phyloP scores from a whole-genome alignment of 2,888 invertebrate species.

The Lithophane semibrunnea region DNA sequence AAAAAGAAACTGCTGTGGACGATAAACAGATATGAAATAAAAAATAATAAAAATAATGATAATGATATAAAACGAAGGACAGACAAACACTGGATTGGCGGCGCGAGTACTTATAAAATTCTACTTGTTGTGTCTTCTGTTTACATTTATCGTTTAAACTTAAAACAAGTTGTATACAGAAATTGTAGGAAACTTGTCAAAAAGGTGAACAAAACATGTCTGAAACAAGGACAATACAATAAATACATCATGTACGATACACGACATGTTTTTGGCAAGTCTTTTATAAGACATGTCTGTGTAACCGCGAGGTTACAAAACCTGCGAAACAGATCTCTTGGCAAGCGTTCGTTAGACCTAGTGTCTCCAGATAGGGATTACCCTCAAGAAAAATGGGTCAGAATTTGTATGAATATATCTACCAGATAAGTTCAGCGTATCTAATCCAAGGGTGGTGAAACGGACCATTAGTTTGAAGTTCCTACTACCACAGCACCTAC shows the following conservation, averaged over 20 bases:
- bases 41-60: conserved; percentile 45
- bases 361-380: background rate
- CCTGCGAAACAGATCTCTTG: background rate
- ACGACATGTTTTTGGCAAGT: background rate
- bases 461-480: background rate
- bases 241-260: background rate
- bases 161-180: background rate
- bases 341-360: background rate
- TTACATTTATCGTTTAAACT: background rate
- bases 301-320: background rate
- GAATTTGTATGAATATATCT: background rate
- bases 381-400: background rate
- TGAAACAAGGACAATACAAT: background rate
- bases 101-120: conserved; percentile 39
- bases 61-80: conserved; percentile 29
- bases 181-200: background rate
- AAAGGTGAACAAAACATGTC: background rate
- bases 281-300: background rate
- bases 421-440: background rate
- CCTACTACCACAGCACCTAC: conserved; percentile 13
- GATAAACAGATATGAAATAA: conserved; percentile 31
- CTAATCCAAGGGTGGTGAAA: background rate
- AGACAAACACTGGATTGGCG: conserved; percentile 42
- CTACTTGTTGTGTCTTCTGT: background rate
- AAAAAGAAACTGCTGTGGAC: background rate